Conservation (phyloP, 2,797 vertebrate species). For the Phoxinus dragarum region DNA sequence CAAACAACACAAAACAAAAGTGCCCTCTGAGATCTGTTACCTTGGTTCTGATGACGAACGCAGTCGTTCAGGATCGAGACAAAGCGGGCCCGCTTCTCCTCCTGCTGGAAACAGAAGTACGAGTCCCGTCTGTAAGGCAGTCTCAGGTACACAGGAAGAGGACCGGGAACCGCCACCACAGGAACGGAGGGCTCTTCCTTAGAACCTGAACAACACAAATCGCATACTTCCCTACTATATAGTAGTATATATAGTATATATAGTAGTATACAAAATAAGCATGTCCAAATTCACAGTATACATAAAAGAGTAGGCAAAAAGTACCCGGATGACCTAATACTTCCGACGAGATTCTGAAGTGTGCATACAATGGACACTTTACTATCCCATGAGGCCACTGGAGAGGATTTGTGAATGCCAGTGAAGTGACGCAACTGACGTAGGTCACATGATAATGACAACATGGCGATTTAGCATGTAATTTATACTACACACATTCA, state of each 20-base stretch:
- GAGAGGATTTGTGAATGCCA: not conserved
- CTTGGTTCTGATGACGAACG: slow-evolving; percentile 84
- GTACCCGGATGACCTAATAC: not conserved
- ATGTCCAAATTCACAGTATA: not conserved
- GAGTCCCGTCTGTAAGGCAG: slow-evolving; percentile 82
- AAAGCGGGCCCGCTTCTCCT: slow-evolving; percentile 76
- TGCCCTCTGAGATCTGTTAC: slow-evolving; percentile 65
- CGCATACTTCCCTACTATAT: not conserved
- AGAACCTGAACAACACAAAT: slow-evolving; percentile 67
- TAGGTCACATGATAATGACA: not conserved
- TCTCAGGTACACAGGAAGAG: slow-evolving; percentile 85
- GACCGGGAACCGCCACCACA: slow-evolving; percentile 73
- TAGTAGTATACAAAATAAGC: not conserved
- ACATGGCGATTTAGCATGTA: not conserved
- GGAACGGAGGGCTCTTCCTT: slow-evolving; percentile 77
- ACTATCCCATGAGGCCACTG: not conserved
- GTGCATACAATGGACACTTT: not conserved
- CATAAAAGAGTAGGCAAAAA: not conserved
- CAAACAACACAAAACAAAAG: not conserved
- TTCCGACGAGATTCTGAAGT: not conserved
- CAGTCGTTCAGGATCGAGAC: slow-evolving; percentile 82
- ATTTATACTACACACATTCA: not conserved
- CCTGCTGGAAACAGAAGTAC: slow-evolving; percentile 84
- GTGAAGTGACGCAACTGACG: not conserved
- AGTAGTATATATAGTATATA: no score